Conservation (phyloP, 2,888 invertebrate genomes). For the Isoperla grammatica region DNA sequence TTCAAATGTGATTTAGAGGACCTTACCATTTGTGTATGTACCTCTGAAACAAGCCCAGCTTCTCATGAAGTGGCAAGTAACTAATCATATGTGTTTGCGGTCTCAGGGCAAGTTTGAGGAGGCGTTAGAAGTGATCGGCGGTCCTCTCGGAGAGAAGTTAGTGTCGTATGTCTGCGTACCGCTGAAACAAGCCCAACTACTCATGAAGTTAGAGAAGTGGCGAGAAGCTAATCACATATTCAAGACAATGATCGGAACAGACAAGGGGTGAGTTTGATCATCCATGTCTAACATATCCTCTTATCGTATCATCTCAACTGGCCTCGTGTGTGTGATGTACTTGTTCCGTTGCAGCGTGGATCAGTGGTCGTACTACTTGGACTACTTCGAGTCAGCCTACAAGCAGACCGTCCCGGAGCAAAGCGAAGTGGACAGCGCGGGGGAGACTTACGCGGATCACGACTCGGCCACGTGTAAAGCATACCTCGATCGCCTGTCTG, state of each 20-base stretch:
- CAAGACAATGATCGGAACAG: slow-evolving; percentile 65
- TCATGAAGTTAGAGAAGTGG: slow-evolving; percentile 70
- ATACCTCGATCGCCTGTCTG: slow-evolving; percentile 40
- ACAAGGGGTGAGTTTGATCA: slow-evolving; percentile 39
- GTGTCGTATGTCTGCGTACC: slow-evolving; percentile 60
- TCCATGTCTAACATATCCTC: too few relatives aligned
- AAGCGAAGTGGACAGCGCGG: slow-evolving; percentile 24
- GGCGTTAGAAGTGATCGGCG: slow-evolving; percentile 73
- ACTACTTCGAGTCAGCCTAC: slow-evolving; percentile 66
- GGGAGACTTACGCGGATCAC: slow-evolving; percentile 34
- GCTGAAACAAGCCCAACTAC: slow-evolving; percentile 66
- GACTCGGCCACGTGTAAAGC: slow-evolving; percentile 40
- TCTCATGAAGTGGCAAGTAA: slow-evolving; percentile 65
- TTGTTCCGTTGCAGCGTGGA: slow-evolving; percentile 50
- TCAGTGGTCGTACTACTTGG: slow-evolving; percentile 66
- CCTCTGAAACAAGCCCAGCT: slow-evolving; percentile 67
- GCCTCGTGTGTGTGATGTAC: too few relatives aligned
- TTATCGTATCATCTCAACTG: too few relatives aligned
- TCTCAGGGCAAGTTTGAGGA: slow-evolving; percentile 67
- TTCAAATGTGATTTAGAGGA: slow-evolving; percentile 65
- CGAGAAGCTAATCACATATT: slow-evolving; percentile 65
- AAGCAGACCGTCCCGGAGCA: slow-evolving; percentile 42
- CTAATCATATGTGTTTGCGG: slow-evolving; percentile 50
- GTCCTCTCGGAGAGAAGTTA: slow-evolving; percentile 62
- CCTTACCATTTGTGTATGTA: slow-evolving; percentile 60